Evolutionary conservation across 2,888 invertebrate genomes (phyloP), one percentile per base, ranked within the genome.

Genomic region (Catocala sponsa): DNA sequence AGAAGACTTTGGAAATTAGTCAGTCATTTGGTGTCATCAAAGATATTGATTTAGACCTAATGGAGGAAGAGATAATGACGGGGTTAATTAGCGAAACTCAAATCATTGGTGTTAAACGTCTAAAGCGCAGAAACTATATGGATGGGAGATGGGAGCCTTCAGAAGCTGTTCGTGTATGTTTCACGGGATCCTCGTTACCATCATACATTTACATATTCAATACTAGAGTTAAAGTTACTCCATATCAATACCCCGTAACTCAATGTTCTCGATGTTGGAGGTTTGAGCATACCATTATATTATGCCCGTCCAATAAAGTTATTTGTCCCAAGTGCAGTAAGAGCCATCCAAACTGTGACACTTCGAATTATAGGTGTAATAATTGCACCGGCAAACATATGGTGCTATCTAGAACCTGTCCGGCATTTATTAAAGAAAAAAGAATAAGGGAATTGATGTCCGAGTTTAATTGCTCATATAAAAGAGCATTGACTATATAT

Each of bases 231-330:
- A 12, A 44, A 44, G 25, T 35, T n/a, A 32, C 33, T 33, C 57
- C 61, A 0, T 74, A 71, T 35, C 51, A 64, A 0, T 76, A 75
- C 35, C 72, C 76, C 0, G 74, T 74, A 0, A 69, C 71, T 0
- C 76, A 78, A 11, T 77, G 74, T 50, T 65, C 68, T 0, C 52
- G 59, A 4, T 75, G 73, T 43, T 77, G 77, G 77, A 12, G 46
- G 38, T 59, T 55, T 35, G 59, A 54, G 47, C 59, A 59, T 49
- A 1, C 44, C 1, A 0, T 50, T 2, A 54, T 43, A 15, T 54
- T 15, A 9, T 59, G 59, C 7, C 59, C 59, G 0, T 46, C 12
- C n/a, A 59, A 55, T 5, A 59, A 46, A 15, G 55, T 38, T 12
- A 38, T 55, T 32, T 59, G 59, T 11, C 59, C 59, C 1, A 59